These are phyloP conservation scores for Hormiphora californensis DNA, from an alignment of 37 sponge, comb jelly and placozoan species.

Conservation along the genomic window DNA sequence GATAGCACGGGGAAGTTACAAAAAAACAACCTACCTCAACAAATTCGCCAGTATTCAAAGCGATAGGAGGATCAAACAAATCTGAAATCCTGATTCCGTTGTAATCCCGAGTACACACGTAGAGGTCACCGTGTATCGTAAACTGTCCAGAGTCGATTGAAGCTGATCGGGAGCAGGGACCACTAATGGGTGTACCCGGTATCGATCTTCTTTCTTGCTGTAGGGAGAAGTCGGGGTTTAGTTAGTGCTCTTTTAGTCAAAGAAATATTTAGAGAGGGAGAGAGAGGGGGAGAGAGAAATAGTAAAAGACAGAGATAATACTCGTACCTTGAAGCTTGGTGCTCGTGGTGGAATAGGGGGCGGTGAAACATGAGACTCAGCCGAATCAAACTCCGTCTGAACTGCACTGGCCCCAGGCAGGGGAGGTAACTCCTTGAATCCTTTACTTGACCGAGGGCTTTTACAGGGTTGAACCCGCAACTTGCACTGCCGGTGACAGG, in stretches of 20 bases:
- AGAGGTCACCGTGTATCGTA: slow-evolving; percentile 27
- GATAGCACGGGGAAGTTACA: no score
- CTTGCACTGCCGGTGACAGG: slow-evolving; percentile 51
- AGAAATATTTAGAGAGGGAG: neutral
- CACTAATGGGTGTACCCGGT: neutral
- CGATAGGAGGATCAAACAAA: slow-evolving; percentile 31
- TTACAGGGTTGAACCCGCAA: neutral
- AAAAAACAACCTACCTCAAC: slow-evolving; percentile 26
- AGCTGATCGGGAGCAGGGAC: neutral
- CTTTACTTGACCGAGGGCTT: neutral
- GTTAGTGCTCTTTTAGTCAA: neutral
- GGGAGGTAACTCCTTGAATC: slow-evolving; percentile 19
- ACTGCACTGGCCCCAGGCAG: neutral
- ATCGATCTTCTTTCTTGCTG: slow-evolving; percentile 29
- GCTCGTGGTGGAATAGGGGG: slow-evolving; percentile 42
- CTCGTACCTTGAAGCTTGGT: slow-evolving; percentile 30
- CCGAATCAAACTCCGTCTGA: neutral
- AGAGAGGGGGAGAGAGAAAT: neutral
- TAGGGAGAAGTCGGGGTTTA: neutral
- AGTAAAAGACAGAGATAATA: no score
- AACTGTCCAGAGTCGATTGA: slow-evolving; percentile 24
- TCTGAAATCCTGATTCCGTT: neutral
- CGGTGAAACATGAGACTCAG: neutral
- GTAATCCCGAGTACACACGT: slow-evolving; percentile 31
- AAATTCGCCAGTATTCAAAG: slow-evolving; percentile 19